phyloP scores from a whole-genome alignment of 2,797 vertebrate genomes.

The Aplochiton taeniatus region DNA sequence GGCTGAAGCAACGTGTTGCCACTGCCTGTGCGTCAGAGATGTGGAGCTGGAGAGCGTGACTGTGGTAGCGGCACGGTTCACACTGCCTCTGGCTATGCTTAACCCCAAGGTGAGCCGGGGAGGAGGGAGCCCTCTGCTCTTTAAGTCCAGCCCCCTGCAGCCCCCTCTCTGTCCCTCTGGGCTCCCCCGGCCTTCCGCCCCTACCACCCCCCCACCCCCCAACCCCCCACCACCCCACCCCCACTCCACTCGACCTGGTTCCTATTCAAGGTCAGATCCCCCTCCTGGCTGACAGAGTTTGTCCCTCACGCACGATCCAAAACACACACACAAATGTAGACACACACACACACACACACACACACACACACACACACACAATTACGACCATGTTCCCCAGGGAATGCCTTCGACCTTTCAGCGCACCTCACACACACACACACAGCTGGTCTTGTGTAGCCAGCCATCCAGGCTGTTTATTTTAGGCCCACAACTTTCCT shows the following conservation, averaged over 20 bases:
- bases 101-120: conserved; percentile 65
- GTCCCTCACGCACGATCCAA: conserved; percentile 5
- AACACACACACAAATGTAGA: conserved; percentile 26
- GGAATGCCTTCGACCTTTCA: conserved; percentile 21
- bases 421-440: conserved; percentile 25
- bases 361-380: conserved; percentile 18
- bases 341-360: conserved; percentile 18
- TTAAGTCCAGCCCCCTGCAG: conserved; percentile 51
- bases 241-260: background rate
- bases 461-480: conserved; percentile 18
- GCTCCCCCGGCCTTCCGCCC: conserved; percentile 34
- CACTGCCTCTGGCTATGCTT: conserved; percentile 67
- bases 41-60: conserved; percentile 56
- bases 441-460: background rate
- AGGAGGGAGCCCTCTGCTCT: conserved; percentile 51
- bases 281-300: conserved; percentile 41
- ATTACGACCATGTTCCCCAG: conserved; percentile 23
- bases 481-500: conserved; percentile 31
- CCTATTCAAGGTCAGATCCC: conserved; percentile 1
- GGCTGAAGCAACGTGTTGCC: conserved; percentile 65
- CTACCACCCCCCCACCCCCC: conserved; percentile 8
- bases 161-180: conserved; percentile 54
- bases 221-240: conserved; percentile 37
- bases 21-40: conserved; percentile 59
- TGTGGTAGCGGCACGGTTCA: conserved; percentile 62